Percentiles rank a stretch among this genome's conserved stretches.
Evolutionary conservation across 64 coral and sea anemone genomes (phyloP).

Genomic region (Catalaphyllia jardinei): DNA sequence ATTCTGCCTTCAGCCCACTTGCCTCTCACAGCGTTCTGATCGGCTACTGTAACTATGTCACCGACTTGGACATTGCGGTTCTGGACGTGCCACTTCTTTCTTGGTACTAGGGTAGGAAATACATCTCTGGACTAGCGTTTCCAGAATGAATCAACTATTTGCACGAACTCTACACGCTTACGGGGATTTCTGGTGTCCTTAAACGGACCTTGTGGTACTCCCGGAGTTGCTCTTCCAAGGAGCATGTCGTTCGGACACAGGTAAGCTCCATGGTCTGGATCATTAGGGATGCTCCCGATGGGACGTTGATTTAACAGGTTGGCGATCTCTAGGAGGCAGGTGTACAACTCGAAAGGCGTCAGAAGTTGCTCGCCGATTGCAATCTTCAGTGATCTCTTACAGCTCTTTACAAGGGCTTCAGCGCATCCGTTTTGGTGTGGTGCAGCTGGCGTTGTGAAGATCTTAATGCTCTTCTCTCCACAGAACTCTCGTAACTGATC

Average conservation of each 20-base stretch:
- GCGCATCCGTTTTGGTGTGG: slow-evolving; percentile 44
- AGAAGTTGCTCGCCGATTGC: slow-evolving; percentile 41
- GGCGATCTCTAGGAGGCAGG: too few species aligned
- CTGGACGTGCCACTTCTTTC: slow-evolving; percentile 23
- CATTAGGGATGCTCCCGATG: too few species aligned
- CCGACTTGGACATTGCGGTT: too few species aligned
- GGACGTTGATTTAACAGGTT: too few species aligned
- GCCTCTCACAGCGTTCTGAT: too few species aligned
- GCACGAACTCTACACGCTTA: slow-evolving; percentile 14
- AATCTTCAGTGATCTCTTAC: slow-evolving; percentile 12
- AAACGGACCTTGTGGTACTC: too few species aligned
- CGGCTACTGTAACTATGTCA: too few species aligned
- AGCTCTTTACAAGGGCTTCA: slow-evolving; percentile 5
- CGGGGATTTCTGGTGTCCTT: slow-evolving; percentile 12
- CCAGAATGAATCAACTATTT: slow-evolving; percentile 45
- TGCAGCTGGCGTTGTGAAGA: slow-evolving; percentile 41
- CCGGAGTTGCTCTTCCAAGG: too few species aligned
- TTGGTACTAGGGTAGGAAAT: slow-evolving; percentile 36
- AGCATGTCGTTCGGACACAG: too few species aligned
- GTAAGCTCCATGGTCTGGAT: too few species aligned
- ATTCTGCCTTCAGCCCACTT: too few species aligned
- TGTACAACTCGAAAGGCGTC: too few species aligned
- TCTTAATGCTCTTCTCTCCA: neutral
- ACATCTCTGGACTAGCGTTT: slow-evolving; percentile 31
- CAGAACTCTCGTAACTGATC: neutral